A percentile compares a stretch with the other conserved stretches of the same genome.
Evolutionary conservation across 2,113 vertebrate genomes (phyloP).

Genomic region (Corydoras sp.): DNA sequence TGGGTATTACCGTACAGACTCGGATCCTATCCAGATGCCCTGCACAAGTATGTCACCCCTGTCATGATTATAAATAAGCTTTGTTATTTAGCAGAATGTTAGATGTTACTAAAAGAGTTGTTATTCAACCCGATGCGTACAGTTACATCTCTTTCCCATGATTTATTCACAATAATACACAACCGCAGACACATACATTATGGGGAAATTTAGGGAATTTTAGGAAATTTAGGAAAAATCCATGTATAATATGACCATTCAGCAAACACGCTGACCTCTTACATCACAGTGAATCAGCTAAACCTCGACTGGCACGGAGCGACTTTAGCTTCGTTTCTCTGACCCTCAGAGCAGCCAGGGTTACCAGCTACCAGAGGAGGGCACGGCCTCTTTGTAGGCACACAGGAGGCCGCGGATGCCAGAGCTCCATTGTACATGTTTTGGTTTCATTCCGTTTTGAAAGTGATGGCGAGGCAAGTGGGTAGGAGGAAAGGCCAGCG

Average conservation of each 20-base stretch:
- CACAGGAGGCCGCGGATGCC: constrained; percentile 17
- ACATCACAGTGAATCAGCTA: constrained; percentile 10
- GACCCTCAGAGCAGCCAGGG: neutral
- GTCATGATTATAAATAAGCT: neutral
- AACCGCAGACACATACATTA: too few relatives aligned
- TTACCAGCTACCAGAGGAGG: constrained; percentile 12
- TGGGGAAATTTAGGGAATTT: too few relatives aligned
- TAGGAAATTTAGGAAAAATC: too few relatives aligned
- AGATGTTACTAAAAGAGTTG: too few relatives aligned
- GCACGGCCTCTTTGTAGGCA: constrained; percentile 25
- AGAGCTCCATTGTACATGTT: constrained; percentile 22
- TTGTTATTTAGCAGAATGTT: too few relatives aligned
- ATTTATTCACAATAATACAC: too few relatives aligned
- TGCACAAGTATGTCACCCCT: constrained; percentile 82
- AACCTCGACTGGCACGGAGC: neutral
- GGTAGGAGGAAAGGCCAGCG: constrained; percentile 20
- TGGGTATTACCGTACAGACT: constrained; percentile 86
- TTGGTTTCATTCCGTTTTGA: constrained; percentile 34
- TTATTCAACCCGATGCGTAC: too few relatives aligned
- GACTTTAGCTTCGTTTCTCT: constrained; percentile 1
- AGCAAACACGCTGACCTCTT: constrained; percentile 8
- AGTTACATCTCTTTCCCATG: too few relatives aligned
- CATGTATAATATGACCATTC: too few relatives aligned
- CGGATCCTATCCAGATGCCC: constrained; percentile 89
- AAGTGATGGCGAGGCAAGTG: constrained; percentile 2